Conservation (phyloP, 2,113 vertebrate species). For the Sapayoa aenigma region DNA sequence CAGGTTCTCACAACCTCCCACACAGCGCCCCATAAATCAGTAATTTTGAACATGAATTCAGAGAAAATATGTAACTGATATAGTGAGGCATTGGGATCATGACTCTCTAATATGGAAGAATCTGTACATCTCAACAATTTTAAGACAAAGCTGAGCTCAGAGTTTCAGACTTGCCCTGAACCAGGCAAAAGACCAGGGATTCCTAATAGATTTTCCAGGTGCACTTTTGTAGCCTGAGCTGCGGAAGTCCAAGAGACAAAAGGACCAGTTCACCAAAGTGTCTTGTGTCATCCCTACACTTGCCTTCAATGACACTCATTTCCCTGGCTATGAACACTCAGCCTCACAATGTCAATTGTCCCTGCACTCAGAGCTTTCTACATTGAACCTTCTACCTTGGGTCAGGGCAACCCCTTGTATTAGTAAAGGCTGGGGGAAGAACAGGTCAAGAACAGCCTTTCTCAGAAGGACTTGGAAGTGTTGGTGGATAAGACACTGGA, state of each 20-base stretch:
- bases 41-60: not conserved
- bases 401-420: not conserved
- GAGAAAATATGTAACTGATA: not conserved
- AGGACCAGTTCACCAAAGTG: not conserved
- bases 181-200: not conserved
- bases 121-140: not conserved
- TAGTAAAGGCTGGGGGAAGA: not conserved
- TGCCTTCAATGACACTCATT: not conserved
- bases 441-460: not conserved
- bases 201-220: not conserved
- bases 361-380: not conserved
- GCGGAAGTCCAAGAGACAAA: not conserved
- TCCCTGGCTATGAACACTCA: not conserved
- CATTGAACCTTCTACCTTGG: not conserved
- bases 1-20: not conserved
- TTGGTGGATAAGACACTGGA: not conserved
- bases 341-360: fast-evolving
- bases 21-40: not conserved
- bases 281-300: fast-evolving
- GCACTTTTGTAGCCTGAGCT: not conserved
- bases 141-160: not conserved
- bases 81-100: not conserved
- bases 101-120: not conserved
- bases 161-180: not conserved
- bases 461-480: not conserved